Percentiles rank a stretch among this genome's conserved stretches.
Conservation (phyloP, 1,140 invertebrate species). For the Bombus superbus region DNA sequence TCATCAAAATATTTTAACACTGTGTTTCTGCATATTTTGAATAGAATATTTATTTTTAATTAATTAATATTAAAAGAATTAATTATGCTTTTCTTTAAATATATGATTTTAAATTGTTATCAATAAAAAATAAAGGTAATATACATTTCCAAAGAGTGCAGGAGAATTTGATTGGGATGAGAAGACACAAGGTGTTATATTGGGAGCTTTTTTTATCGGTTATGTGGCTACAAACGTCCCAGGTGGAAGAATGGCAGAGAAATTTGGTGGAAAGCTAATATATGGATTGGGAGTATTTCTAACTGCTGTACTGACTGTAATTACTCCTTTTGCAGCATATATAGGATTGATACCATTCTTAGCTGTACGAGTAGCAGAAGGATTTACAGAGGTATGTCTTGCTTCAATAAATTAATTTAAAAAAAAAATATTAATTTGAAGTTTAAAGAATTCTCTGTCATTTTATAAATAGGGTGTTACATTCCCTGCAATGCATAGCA, state of each 20-base stretch:
- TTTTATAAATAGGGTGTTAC: slow-evolving; percentile 86
- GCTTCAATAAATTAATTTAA: background rate
- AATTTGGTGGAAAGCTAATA: slow-evolving; percentile 90
- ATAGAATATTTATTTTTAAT: slow-evolving; percentile 24
- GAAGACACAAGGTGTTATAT: slow-evolving; percentile 90
- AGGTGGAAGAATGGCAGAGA: slow-evolving; percentile 91
- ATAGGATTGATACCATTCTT: slow-evolving; percentile 89
- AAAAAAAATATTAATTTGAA: background rate
- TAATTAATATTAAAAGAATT: too few species aligned
- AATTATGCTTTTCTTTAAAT: background rate
- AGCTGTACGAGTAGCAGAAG: slow-evolving; percentile 90
- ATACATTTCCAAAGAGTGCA: slow-evolving; percentile 81
- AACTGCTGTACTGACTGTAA: slow-evolving; percentile 90
- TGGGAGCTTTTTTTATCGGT: slow-evolving; percentile 94
- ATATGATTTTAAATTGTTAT: background rate
- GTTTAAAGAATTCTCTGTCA: slow-evolving; percentile 46
- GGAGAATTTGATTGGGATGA: slow-evolving; percentile 92
- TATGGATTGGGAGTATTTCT: slow-evolving; percentile 90
- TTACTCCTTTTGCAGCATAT: slow-evolving; percentile 89
- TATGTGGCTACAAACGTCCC: slow-evolving; percentile 94
- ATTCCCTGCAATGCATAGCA: slow-evolving; percentile 92
- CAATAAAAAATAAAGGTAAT: background rate
- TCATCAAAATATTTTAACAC: background rate
- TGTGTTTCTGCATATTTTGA: background rate
- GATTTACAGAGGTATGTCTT: slow-evolving; percentile 90